Evolutionary conservation across 1,140 invertebrate species (phyloP).

Genomic region (roundworm (Caenorhabditis elegans)): DNA sequence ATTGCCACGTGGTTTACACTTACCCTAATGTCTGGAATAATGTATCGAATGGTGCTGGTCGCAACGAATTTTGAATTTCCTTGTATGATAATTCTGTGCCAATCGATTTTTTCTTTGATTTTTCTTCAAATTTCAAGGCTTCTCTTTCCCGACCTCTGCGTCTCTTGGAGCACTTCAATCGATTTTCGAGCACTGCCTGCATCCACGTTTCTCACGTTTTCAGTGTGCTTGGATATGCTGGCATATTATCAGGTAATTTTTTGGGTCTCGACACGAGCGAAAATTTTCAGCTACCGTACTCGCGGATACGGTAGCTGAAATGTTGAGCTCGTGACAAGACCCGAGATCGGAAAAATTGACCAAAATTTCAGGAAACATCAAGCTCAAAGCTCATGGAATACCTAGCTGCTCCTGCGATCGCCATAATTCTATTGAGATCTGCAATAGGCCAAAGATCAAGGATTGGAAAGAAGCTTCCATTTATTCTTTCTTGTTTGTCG

Average conservation of each 20-base stretch:
- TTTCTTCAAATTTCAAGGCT: background rate
- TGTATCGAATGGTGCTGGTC: slow-evolving; percentile 21
- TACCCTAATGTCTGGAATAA: background rate
- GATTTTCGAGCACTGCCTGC: background rate
- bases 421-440: background rate
- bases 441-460: background rate
- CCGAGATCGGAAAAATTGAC: too few relatives aligned
- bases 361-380: background rate
- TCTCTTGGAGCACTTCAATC: background rate
- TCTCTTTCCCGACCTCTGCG: background rate
- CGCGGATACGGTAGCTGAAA: too few relatives aligned
- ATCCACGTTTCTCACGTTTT: background rate
- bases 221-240: background rate
- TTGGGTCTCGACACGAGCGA: background rate
- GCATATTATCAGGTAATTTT: background rate
- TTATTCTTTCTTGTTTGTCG: background rate
- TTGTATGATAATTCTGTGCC: background rate
- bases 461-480: background rate
- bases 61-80: background rate
- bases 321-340: too few relatives aligned
- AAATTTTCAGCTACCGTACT: too few relatives aligned
- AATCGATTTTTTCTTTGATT: background rate
- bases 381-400: background rate
- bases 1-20: background rate
- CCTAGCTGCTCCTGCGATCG: background rate